Conservation (phyloP, 2,888 invertebrate species). For the Tholera decimalis region DNA sequence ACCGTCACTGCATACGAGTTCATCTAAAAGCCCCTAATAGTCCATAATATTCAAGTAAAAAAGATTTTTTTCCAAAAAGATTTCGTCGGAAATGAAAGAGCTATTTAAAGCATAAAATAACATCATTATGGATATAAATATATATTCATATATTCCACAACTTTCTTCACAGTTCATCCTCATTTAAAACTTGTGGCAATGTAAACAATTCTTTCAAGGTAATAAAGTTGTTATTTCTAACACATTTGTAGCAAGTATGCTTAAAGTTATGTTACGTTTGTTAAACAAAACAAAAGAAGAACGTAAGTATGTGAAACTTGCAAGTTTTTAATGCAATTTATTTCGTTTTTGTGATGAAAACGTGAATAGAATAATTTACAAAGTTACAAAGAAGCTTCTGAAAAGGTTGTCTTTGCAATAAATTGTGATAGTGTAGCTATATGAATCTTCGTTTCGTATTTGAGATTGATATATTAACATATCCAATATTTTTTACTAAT, state of each 20-base stretch:
- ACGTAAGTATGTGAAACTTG: conserved; percentile 14
- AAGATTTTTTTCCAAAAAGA: no score
- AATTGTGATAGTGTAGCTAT: no score
- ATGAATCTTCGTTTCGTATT: no score
- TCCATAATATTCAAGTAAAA: no score
- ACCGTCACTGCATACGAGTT: no score
- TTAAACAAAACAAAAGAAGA: conserved; percentile 10
- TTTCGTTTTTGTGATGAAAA: conserved; percentile 34
- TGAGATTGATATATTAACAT: no score
- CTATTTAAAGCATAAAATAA: not conserved
- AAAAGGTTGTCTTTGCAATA: conserved; percentile 9
- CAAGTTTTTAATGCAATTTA: conserved; percentile 26
- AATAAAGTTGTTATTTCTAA: conserved; percentile 39
- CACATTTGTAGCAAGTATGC: conserved; percentile 31
- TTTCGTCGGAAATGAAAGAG: no score
- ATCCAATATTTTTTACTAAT: no score
- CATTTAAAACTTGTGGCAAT: conserved; percentile 26
- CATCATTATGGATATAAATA: not conserved
- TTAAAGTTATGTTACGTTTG: conserved; percentile 17
- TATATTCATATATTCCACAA: not conserved
- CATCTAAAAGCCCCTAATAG: no score
- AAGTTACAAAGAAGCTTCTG: conserved; percentile 3
- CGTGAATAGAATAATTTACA: conserved; percentile 18
- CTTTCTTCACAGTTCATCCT: conserved; percentile 8
- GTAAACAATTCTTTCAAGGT: conserved; percentile 25